Evolutionary conservation across 2,888 invertebrate species (phyloP).

Genomic region (Drosophila putrida): DNA sequence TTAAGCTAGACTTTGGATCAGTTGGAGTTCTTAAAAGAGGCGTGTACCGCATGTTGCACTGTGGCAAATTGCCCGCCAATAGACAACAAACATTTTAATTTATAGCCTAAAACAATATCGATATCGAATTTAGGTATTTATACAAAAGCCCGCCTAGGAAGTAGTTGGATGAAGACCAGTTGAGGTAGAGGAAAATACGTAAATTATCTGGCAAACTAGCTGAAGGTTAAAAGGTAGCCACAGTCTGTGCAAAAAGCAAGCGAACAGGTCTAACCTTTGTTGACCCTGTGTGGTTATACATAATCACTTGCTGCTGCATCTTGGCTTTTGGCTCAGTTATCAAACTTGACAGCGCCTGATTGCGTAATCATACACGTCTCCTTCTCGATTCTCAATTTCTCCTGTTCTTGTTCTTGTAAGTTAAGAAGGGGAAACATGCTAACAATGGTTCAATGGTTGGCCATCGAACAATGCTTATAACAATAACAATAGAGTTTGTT

Average conservation of each 20-base stretch:
- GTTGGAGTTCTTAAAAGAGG: neutral
- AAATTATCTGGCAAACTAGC: slow-evolving; percentile 15
- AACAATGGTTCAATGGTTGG: slow-evolving; percentile 29
- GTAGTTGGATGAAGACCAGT: neutral
- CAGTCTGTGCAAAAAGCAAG: neutral
- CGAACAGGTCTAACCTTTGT: slow-evolving; percentile 9
- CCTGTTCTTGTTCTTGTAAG: neutral
- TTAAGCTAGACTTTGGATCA: slow-evolving; percentile 1
- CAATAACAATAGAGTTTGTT: slow-evolving; percentile 30
- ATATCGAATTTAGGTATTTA: slow-evolving; percentile 27
- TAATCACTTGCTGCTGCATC: slow-evolving; percentile 35
- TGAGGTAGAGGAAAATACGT: slow-evolving; percentile 9
- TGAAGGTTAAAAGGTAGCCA: slow-evolving; percentile 27
- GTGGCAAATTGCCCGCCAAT: slow-evolving; percentile 64
- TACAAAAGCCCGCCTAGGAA: slow-evolving; percentile 29
- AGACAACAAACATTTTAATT: slow-evolving; percentile 74
- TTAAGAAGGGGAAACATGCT: neutral
- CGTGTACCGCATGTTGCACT: slow-evolving; percentile 21
- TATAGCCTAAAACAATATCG: slow-evolving; percentile 52
- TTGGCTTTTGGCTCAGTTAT: slow-evolving; percentile 29
- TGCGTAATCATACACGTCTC: slow-evolving; percentile 39
- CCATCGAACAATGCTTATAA: slow-evolving; percentile 29
- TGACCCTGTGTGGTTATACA: slow-evolving; percentile 28
- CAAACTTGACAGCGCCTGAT: slow-evolving; percentile 40
- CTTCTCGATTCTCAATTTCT: neutral